These are phyloP conservation scores for Propithecus deckenii DNA, from an alignment of 2,797 vertebrate species.

Conservation along the genomic window DNA sequence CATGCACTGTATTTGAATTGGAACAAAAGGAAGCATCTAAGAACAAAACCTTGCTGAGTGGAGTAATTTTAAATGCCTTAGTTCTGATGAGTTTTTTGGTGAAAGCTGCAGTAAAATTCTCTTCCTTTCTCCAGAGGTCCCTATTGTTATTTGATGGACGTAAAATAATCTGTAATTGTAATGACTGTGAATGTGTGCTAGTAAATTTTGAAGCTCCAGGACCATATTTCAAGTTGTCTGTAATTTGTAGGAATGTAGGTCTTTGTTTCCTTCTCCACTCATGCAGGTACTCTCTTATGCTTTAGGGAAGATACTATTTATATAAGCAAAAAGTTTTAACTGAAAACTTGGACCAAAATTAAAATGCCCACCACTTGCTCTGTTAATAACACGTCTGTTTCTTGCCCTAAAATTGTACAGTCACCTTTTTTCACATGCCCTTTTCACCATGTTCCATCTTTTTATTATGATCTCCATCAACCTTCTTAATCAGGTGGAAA, in stretches of 20 bases:
- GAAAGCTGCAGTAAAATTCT: not conserved
- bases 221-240: not conserved
- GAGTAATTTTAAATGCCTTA: conserved; percentile 7
- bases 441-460: not conserved
- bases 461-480: not conserved
- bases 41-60: conserved; percentile 21
- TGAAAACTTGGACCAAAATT: not conserved
- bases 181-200: not conserved
- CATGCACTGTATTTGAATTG: not conserved
- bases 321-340: not conserved
- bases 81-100: not conserved
- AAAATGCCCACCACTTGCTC: not conserved
- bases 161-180: not conserved
- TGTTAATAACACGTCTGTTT: accelerated
- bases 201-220: not conserved
- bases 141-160: too few relatives aligned
- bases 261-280: not conserved
- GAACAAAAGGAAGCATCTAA: not conserved
- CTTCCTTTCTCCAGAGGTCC: not conserved
- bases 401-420: not conserved
- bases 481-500: not conserved
- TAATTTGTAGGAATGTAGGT: not conserved
- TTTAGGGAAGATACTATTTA: not conserved
- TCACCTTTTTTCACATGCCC: not conserved
- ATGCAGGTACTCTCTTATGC: accelerated